Evolutionary conservation across 2,888 invertebrate species (phyloP).

Genomic region (Ariolimax columbianus): DNA sequence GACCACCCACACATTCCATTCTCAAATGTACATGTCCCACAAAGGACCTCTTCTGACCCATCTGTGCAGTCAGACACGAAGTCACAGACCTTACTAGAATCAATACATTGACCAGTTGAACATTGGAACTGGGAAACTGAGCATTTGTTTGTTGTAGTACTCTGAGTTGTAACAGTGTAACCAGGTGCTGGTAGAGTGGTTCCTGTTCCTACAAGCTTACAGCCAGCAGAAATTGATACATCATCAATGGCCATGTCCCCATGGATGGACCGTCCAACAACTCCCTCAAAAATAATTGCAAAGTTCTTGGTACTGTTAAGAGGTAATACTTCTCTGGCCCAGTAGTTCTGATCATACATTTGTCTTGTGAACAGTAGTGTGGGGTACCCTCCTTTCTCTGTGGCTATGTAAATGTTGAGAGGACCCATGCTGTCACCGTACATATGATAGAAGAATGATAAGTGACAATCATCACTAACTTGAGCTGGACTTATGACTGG

Average conservation of each 20-base stretch:
- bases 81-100: slow-evolving; percentile 65
- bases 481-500: slow-evolving; percentile 59
- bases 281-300: slow-evolving; percentile 71
- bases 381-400: slow-evolving; percentile 58
- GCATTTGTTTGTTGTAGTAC: slow-evolving; percentile 58
- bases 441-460: slow-evolving; percentile 75
- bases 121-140: slow-evolving; percentile 66
- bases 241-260: slow-evolving; percentile 77
- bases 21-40: slow-evolving; percentile 75
- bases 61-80: slow-evolving; percentile 66
- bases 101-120: slow-evolving; percentile 63
- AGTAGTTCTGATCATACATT: slow-evolving; percentile 59
- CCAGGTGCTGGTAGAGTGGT: slow-evolving; percentile 59
- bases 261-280: slow-evolving; percentile 59
- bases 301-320: slow-evolving; percentile 62
- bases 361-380: slow-evolving; percentile 42
- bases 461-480: slow-evolving; percentile 61
- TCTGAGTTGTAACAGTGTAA: slow-evolving; percentile 60
- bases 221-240: slow-evolving; percentile 73
- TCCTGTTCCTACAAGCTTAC: slow-evolving; percentile 61
- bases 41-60: slow-evolving; percentile 69
- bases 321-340: slow-evolving; percentile 66
- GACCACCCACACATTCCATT: slow-evolving; percentile 68
- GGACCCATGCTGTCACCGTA: slow-evolving; percentile 68
- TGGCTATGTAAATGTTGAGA: slow-evolving; percentile 67